Evolutionary conservation across 2,888 invertebrate species (phyloP).

Genomic region (Pimpla rufipes): DNA sequence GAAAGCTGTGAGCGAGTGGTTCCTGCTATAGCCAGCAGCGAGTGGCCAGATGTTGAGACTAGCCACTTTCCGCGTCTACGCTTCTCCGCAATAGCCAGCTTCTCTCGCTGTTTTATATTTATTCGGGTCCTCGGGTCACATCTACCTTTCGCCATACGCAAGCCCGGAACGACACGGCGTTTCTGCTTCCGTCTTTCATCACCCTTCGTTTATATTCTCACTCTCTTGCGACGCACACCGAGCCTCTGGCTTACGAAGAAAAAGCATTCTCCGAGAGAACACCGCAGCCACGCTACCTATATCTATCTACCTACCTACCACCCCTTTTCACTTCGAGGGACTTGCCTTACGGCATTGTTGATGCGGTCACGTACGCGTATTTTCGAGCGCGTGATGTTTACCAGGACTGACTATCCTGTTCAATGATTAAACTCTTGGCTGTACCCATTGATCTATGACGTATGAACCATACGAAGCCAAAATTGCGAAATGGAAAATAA

Average conservation of each 20-base stretch:
- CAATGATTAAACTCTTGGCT: slow-evolving; percentile 79
- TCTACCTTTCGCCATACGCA: slow-evolving; percentile 55
- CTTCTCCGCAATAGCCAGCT: slow-evolving; percentile 69
- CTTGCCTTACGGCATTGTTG: slow-evolving; percentile 71
- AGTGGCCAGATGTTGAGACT: slow-evolving; percentile 56
- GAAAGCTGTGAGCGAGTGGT: slow-evolving; percentile 57
- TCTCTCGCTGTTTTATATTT: slow-evolving; percentile 71
- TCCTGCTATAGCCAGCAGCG: slow-evolving; percentile 58
- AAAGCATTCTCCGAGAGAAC: slow-evolving; percentile 29
- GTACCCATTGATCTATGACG: slow-evolving; percentile 20
- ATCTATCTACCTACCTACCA: slow-evolving; percentile 1
- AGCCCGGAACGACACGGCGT: slow-evolving; percentile 33
- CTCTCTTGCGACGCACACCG: slow-evolving; percentile 17
- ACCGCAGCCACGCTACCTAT: neutral
- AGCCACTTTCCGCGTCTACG: slow-evolving; percentile 65
- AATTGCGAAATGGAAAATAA: too few species aligned
- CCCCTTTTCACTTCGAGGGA: slow-evolving; percentile 26
- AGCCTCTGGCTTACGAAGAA: slow-evolving; percentile 26
- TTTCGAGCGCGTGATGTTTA: slow-evolving; percentile 83
- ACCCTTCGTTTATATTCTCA: slow-evolving; percentile 27
- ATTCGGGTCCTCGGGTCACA: slow-evolving; percentile 71
- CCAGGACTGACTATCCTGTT: slow-evolving; percentile 74
- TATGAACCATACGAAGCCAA: slow-evolving; percentile 18
- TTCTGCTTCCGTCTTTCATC: slow-evolving; percentile 28
- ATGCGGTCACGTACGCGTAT: slow-evolving; percentile 83